phyloP scores from a whole-genome alignment of 2,888 invertebrate genomes.

The Tanypteryx hageni region DNA sequence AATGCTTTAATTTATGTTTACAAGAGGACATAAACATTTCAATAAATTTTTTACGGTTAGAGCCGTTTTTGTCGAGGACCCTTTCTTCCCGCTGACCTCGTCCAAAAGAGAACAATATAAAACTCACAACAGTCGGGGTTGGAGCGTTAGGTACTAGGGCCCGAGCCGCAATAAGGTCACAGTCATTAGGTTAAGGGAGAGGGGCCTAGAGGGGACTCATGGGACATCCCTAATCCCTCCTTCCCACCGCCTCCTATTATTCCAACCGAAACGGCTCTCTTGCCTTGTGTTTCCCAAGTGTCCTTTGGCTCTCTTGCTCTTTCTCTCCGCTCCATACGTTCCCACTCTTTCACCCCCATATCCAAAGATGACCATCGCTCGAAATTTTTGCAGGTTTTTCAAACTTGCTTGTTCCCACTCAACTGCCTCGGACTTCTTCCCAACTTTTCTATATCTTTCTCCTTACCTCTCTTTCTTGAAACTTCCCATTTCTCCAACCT shows the following conservation, averaged over 20 bases:
- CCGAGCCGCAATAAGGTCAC: background rate
- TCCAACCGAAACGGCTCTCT: background rate
- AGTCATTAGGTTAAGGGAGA: background rate
- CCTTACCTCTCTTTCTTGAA: too few species aligned
- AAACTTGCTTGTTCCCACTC: background rate
- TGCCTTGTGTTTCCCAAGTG: background rate
- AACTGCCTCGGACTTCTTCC: background rate
- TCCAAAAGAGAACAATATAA: slow-evolving; percentile 2
- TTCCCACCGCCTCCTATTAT: background rate
- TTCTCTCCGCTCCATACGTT: background rate
- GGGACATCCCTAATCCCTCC: background rate
- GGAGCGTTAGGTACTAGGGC: background rate
- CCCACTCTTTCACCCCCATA: background rate
- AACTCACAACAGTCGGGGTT: slow-evolving; percentile 14
- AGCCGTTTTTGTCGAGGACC: background rate
- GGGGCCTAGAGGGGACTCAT: background rate
- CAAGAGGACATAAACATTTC: slow-evolving; percentile 61
- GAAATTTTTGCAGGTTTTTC: slow-evolving; percentile 1
- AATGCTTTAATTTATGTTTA: slow-evolving; percentile 54
- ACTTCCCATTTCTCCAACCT: background rate
- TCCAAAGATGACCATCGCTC: slow-evolving; percentile 4
- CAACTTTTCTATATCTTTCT: too few species aligned
- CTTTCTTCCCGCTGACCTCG: slow-evolving; percentile 16
- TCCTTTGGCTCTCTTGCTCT: background rate
- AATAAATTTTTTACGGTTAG: slow-evolving; percentile 34